Evolutionary conservation across 2,797 vertebrate genomes (phyloP).

Genomic region (Eurystomus glaucurus): DNA sequence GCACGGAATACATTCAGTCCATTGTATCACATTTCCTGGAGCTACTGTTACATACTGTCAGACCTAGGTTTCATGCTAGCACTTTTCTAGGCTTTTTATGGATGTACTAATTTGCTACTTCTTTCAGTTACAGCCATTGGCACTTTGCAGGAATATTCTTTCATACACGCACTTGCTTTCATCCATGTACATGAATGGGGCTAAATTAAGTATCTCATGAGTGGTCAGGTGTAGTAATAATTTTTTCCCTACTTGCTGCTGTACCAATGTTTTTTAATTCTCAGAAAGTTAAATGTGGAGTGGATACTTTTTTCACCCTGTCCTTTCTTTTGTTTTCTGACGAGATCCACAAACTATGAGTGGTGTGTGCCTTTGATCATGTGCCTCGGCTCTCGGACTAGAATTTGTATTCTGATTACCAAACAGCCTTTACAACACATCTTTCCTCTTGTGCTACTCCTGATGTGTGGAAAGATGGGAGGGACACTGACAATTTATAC

Average conservation of each 20-base stretch:
- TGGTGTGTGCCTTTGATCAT: not conserved
- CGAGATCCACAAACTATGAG: not conserved
- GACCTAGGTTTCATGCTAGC: not conserved
- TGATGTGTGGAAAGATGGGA: not conserved
- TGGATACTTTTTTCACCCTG: not conserved
- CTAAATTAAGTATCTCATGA: not conserved
- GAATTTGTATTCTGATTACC: not conserved
- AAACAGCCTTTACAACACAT: not conserved
- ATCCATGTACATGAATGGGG: not conserved
- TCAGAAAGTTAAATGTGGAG: not conserved
- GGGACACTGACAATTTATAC: not conserved
- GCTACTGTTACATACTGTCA: not conserved
- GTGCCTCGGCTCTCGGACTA: not conserved
- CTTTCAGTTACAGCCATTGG: not conserved
- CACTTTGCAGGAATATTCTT: not conserved
- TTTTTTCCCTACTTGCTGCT: not conserved
- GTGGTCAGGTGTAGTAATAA: not conserved
- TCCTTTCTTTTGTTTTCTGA: not conserved
- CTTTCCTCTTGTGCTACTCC: not conserved
- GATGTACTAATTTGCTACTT: not conserved
- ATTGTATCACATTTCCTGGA: not conserved
- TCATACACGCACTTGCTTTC: not conserved
- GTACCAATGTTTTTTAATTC: not conserved
- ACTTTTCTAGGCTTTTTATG: not conserved
- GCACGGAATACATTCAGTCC: not conserved